Base-by-base conservation (phyloP, 2,888 invertebrate genomes). In the Drosophila mimetica region DNA sequence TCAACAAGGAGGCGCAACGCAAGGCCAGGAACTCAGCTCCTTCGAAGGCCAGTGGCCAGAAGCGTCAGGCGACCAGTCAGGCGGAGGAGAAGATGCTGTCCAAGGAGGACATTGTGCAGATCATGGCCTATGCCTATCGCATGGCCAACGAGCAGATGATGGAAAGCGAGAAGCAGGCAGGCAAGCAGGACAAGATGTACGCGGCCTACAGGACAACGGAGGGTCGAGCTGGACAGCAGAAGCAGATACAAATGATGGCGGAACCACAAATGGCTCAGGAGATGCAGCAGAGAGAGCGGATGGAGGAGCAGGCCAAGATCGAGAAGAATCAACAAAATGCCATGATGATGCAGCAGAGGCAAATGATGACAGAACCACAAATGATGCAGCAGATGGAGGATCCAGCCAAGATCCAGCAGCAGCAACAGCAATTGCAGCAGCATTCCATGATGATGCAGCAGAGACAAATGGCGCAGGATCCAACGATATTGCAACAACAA, bases 51-150 rank as follows among this genome's bases (percentile, higher is more conserved):
- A 4, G 22, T 5, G 46, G 46, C 53, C 44, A 67, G 14, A 90
- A 90, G 70, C 88, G 90, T 0, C 89, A 57, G 28, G 41, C 16
- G 42, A 16, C n/a, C n/a, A n/a, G n/a, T n/a, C n/a, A 11, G 9
- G 4, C 39, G 1, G 55, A 11, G 72, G 11, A 46, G 2, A 28
- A 22, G 47, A 65, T 9, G 16, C 59, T 89, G 34, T 75, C 82
- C 55, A 89, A 83, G 59, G 88, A 90, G 16, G 90, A 90, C 13
- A 79, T 90, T 6, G 32, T 81, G 7, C 79, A 88, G 53, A 80
- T 90, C 47, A 84, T 90, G 88, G 77, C 82, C 14, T 89, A 86
- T 54, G 90, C 90, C 18, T 88, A 88, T 41, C 90, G 90, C 16
- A 77, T 84, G 84, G 89, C 88, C n/a, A 76, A 41, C 28, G 74